Percentiles rank a stretch among this genome's conserved stretches.
These are phyloP conservation scores for Macroglossus sobrinus DNA, from an alignment of 2,113 vertebrate genomes.

Conservation along the genomic window DNA sequence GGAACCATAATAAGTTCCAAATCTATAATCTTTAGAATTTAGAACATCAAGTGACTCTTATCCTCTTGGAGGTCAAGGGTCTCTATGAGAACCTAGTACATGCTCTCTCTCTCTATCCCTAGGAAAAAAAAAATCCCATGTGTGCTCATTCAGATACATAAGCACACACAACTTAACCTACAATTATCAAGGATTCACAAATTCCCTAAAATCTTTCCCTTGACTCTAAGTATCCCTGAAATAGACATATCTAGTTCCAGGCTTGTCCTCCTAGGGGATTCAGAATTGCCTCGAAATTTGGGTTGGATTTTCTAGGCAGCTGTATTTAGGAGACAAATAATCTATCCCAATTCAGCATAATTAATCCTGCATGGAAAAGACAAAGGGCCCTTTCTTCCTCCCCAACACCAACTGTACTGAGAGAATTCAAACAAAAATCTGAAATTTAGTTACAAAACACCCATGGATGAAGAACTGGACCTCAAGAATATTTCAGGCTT, in stretches of 20 bases:
- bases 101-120: not conserved
- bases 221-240: not conserved
- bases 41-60: not conserved
- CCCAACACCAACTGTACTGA: not conserved
- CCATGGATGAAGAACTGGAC: not conserved
- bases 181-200: not conserved
- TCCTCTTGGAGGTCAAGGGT: not conserved
- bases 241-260: not conserved
- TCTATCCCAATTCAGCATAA: not conserved
- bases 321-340: conserved; percentile 24
- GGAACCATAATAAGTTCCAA: not conserved
- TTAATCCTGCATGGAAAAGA: conserved; percentile 15
- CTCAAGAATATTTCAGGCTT: not conserved
- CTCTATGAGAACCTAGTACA: not conserved
- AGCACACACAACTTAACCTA: not conserved
- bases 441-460: conserved; percentile 1
- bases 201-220: not conserved
- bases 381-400: not conserved
- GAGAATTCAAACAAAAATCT: conserved; percentile 24
- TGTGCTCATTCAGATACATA: not conserved
- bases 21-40: not conserved
- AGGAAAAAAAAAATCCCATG: not conserved
- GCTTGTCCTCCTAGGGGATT: not conserved
- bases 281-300: not conserved
- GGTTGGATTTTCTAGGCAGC: conserved; percentile 22